Base-by-base conservation (phyloP, 2,797 vertebrate species). In the Capromys pilorides region DNA sequence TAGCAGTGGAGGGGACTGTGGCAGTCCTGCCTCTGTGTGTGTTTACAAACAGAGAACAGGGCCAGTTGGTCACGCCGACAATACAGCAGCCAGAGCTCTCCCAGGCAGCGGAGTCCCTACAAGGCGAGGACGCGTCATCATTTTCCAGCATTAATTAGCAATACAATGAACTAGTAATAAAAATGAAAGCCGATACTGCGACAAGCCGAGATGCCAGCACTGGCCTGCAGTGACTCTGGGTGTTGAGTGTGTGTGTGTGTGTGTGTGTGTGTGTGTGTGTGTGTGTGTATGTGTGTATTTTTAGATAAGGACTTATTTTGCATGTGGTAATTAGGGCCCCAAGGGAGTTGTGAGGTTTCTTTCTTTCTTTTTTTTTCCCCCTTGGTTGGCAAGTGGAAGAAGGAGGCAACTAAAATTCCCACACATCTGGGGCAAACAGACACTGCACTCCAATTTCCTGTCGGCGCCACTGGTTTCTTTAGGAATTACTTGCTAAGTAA, bases 401-500 rank as follows among this genome's bases (percentile, higher is more conserved):
- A 97, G 97, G 96, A 80, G 87, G 90, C 85, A 28, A 86, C 97
- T 97, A 96, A 98, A 98, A 98, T 98, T 98, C 98, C 98, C 98
- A 98, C 98, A 98, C 98, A 98, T 98, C 98, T 98, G 98, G 98
- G 96, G 97, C 97, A 95, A 96, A 98, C 97, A 98, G 97, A 98
- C 93, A 96, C 96, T 93, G 97, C 94, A 41, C 97, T 97, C 93
- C 95, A 98, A 98, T 98, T 98, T 98, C 98, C 98, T 98, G 97
- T 98, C 94, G 97, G 98, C 94, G 93, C 97, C 97, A 94, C 97
- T 96, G 98, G 90, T 97, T 98, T 98, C 98, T 97, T 95, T 97
- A 81, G 93, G 97, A 98, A 97, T 97, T 96, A 98, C 98, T 98
- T 97, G 98, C 98, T 98, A 98, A 98, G 98, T 98, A 98, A 98